Base-by-base conservation (phyloP, 53 echinoderm and acorn worm species). In the Holothuria scabra region DNA sequence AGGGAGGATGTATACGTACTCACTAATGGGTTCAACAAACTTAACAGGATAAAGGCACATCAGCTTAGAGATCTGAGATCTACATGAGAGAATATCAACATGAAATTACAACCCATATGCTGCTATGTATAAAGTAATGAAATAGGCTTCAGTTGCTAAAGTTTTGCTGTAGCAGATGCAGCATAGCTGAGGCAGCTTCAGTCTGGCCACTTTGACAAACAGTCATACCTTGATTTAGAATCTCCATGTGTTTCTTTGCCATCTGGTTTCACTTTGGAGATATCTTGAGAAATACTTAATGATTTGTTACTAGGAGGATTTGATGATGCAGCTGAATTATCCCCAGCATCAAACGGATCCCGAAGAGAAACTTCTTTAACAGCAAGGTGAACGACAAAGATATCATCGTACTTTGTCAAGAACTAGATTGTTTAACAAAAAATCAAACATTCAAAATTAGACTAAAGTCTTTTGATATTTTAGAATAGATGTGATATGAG, bases 391-490 rank as follows among this genome's bases (percentile, higher is more conserved):
- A 88, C 59, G 33, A 41, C 67, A 84, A 97, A 97, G 31, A 94
- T 55, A 25, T 97, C 92, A 49, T 89, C 67, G 76, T 91, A 72
- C 56, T 85, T 70, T 58, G 67, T 92, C 31, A 97, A 85, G 83
- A 97, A 94, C 94, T 94, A 82, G 56, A 74, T 57, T 64, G 41
- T 8, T 41, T 41, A 8, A 46, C 33, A 44, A 28, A 33, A n/a
- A 76, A 41, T 10, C 41, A 41, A 41, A 41, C 7, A 41, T 41
- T 41, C 41, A 41, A 41, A 0, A 41, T 41, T 41, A 41, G 10
- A 41, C 41, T 41, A 41, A 41, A 41, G 10, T 41, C 41, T 41
- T 8, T 8, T 41, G 10, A 41, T n/a, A n/a, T n/a, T n/a, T n/a
- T n/a, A n/a, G n/a, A n/a, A n/a, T n/a, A n/a, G n/a, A n/a, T n/a